Evolutionary conservation across 2,113 vertebrate genomes (phyloP), one percentile per base, ranked within the genome.

Genomic region (Podocnemis expansa): DNA sequence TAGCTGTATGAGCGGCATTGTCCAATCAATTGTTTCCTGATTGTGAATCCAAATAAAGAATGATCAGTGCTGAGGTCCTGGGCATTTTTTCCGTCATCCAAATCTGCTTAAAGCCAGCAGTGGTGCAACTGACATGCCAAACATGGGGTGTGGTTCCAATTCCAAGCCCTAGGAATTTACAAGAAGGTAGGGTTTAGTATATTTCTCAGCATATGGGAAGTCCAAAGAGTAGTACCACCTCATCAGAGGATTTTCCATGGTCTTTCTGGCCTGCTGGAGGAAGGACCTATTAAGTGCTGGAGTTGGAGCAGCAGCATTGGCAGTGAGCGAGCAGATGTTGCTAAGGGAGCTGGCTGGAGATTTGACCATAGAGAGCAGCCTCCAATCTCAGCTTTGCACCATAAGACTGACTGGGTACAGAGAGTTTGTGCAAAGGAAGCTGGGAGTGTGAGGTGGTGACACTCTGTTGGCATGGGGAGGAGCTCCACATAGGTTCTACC

Each of bases 261-360:
- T 85, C 79, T 85, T 89, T 73, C 82, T 86, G 38, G 13, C 60
- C 85, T 87, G 80, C 70, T 81, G 78, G 88, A 47, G 83, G 88
- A 78, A 70, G 67, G 67, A n/a, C 51, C 85, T 43, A 38, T 10
- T 78, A 85, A 85, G 84, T 87, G 91, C 89, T 94, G 95, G 90
- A 82, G 93, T 47, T 78, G 87, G 81, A 95, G 94, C 92, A 12
- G 87, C 90, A 95, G 84, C 80, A 90, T 55, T 31, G 83, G 85
- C 83, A 11, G 13, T 0, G 29, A 31, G 79, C 29, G 90, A 83
- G 94, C 76, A 89, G 67, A 84, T 67, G n/a, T 45, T 17, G 34
- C 0, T 86, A 81, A 82, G 87, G 80, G 63, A 47, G 80, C 63
- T 5, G 43, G 70, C 80, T 79, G 91, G 45, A 91, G 80, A 89